A percentile compares a stretch with the other conserved stretches of the same genome.
phyloP scores from a whole-genome alignment of 2,888 invertebrate species.

The Mellilla xanthometata region DNA sequence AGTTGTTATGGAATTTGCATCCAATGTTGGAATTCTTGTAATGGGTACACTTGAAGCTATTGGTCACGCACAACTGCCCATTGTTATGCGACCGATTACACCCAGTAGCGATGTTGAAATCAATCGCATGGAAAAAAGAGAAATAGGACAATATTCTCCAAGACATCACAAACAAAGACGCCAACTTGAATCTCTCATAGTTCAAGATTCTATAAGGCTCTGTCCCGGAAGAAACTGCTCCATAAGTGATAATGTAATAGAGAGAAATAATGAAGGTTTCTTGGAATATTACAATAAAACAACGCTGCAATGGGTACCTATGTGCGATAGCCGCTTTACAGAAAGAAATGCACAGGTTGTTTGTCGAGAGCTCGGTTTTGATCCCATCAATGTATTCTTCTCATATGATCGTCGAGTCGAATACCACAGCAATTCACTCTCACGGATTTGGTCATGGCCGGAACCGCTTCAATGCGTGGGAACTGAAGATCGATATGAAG shows the following conservation, averaged over 20 bases:
- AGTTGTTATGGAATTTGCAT: constrained; percentile 95
- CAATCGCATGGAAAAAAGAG: constrained; percentile 65
- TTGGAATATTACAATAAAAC: constrained; percentile 97
- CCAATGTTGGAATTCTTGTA: constrained; percentile 97
- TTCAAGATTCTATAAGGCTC: constrained; percentile 87
- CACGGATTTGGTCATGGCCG: constrained; percentile 96
- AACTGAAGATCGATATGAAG: constrained; percentile 88
- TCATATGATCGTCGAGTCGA: constrained; percentile 93
- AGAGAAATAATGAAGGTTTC: constrained; percentile 89
- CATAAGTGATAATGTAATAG: constrained; percentile 75
- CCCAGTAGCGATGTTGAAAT: constrained; percentile 56
- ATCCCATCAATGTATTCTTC: constrained; percentile 94
- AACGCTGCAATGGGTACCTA: constrained; percentile 97
- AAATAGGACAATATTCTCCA: constrained; percentile 55
- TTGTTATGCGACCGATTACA: constrained; percentile 87
- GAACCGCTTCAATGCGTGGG: constrained; percentile 94
- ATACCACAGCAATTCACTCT: constrained; percentile 93
- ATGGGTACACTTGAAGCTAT: constrained; percentile 94
- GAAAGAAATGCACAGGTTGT: constrained; percentile 98
- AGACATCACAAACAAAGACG: constrained; percentile 67
- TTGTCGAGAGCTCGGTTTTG: constrained; percentile 95
- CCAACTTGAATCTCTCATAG: constrained; percentile 80
- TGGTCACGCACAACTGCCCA: constrained; percentile 89
- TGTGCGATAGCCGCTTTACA: constrained; percentile 97
- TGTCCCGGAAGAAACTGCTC: constrained; percentile 90